phyloP scores from a whole-genome alignment of 1,140 invertebrate species.

The Zaprionus africanus region DNA sequence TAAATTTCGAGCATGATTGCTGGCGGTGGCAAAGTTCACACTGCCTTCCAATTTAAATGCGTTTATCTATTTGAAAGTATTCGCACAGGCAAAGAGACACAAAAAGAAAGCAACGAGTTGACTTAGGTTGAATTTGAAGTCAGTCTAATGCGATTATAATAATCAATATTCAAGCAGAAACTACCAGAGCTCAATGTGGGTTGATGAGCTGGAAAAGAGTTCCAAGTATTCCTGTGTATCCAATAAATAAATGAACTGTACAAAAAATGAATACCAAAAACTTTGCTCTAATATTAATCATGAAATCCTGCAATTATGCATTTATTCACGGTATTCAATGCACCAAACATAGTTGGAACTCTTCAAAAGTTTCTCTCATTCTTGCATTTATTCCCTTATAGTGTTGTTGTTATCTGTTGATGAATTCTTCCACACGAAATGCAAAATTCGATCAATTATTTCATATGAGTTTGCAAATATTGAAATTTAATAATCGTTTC shows the following conservation, averaged over 20 bases:
- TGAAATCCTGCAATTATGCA: too few species aligned
- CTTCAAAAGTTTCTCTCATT: background rate
- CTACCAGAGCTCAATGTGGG: background rate
- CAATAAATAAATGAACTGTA: too few species aligned
- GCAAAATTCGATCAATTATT: background rate
- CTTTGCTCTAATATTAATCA: too few species aligned
- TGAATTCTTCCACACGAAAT: background rate
- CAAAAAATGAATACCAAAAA: too few species aligned
- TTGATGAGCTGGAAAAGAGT: too few species aligned
- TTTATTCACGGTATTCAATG: too few species aligned
- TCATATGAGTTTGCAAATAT: background rate
- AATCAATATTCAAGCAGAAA: conserved; percentile 1
- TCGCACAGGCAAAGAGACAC: conserved; percentile 41
- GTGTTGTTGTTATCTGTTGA: too few species aligned
- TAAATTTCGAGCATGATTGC: conserved; percentile 64
- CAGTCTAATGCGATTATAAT: conserved; percentile 20
- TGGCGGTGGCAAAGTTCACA: conserved; percentile 66
- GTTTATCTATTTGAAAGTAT: conserved; percentile 65
- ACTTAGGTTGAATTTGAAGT: background rate
- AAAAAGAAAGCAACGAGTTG: background rate
- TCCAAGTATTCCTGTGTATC: too few species aligned
- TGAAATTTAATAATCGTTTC: background rate
- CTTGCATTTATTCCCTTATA: too few species aligned
- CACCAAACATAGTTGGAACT: too few species aligned
- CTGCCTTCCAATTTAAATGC: conserved; percentile 70